Conservation (phyloP, 37 sponge, comb jelly and placozoan genomes). For the Mnemiopsis leidyi region DNA sequence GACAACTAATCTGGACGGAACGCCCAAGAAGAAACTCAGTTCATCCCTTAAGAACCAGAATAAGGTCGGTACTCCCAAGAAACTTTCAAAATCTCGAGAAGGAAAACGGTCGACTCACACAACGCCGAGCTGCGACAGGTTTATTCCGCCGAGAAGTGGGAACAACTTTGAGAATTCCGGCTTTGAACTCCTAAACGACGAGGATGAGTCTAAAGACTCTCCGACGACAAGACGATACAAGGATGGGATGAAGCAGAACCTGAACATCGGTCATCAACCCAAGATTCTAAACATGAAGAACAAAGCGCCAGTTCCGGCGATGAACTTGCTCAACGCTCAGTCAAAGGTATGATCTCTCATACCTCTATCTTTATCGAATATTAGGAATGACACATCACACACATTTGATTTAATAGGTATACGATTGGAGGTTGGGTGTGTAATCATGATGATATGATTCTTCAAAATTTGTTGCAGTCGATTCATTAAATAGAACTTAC, state of each 20-base stretch:
- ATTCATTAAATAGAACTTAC: too few relatives aligned
- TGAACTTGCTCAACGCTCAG: conserved; percentile 12
- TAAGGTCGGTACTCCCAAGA: conserved; percentile 57
- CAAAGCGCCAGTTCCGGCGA: conserved; percentile 11
- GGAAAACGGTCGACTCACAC: conserved; percentile 4
- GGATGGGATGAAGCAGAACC: conserved; percentile 35
- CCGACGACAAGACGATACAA: conserved; percentile 19
- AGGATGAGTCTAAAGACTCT: background rate
- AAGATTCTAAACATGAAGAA: conserved; percentile 61
- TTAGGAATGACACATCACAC: too few relatives aligned
- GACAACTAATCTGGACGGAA: conserved; percentile 37
- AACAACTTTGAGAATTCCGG: conserved; percentile 35
- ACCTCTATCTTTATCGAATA: too few relatives aligned
- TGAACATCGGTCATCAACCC: conserved; percentile 31
- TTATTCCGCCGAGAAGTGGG: conserved; percentile 24
- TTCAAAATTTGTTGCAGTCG: too few relatives aligned
- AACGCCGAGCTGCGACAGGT: conserved; percentile 27
- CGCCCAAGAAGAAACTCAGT: conserved; percentile 48
- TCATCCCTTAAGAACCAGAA: conserved; percentile 32
- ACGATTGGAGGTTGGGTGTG: too few relatives aligned
- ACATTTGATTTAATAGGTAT: too few relatives aligned
- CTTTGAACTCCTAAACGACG: conserved; percentile 35
- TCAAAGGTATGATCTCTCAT: too few relatives aligned
- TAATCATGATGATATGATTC: too few relatives aligned
- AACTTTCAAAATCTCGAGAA: background rate